phyloP scores from a whole-genome alignment of 2,113 vertebrate species.

The Budorcas taxicolor region DNA sequence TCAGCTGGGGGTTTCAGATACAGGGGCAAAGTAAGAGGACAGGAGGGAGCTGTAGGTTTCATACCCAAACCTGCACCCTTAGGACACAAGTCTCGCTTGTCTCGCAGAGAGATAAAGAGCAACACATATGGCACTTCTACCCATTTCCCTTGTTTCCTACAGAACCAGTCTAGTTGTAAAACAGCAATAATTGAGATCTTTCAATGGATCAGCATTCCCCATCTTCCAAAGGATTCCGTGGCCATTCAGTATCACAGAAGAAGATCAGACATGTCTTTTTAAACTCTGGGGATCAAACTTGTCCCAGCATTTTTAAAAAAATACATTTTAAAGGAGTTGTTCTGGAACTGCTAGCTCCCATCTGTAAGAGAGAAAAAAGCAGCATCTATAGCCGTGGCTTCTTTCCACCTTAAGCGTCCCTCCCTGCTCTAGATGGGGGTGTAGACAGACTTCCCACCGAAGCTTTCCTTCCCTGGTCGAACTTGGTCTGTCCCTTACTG shows the following conservation, averaged over 20 bases:
- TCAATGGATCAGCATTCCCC: neutral
- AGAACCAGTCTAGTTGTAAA: neutral
- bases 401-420: fast-evolving
- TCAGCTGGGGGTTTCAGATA: neutral
- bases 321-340: neutral
- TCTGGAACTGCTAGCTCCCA: neutral
- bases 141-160: neutral
- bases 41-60: neutral
- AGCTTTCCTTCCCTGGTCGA: neutral
- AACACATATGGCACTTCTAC: neutral
- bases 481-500: neutral
- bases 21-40: neutral
- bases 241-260: neutral
- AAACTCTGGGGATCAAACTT: neutral
- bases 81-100: neutral
- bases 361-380: neutral
- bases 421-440: neutral
- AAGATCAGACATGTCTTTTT: neutral
- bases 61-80: neutral
- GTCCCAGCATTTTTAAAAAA: neutral
- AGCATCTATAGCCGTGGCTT: neutral
- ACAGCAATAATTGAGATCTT: neutral
- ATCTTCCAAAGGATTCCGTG: neutral
- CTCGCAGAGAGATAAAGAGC: neutral
- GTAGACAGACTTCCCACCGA: neutral